Evolutionary conservation across 2,797 vertebrate species (phyloP), one percentile per base, ranked within the genome.

Genomic region (Borostomias antarcticus): DNA sequence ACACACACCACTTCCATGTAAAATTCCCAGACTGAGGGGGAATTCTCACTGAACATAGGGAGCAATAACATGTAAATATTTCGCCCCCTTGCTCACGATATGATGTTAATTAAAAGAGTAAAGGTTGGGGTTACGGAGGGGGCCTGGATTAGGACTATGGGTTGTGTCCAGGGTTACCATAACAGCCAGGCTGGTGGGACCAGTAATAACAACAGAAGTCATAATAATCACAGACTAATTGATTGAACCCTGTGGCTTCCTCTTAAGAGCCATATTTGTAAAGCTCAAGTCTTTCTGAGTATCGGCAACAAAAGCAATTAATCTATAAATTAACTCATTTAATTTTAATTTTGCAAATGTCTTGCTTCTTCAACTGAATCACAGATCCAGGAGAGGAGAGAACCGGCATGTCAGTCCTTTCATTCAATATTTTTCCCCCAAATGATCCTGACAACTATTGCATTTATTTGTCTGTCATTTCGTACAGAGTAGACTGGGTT

Each of bases 141-240:
- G 91, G 78, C 90, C 86, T 68, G 90, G 92, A 91, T 92, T 91
- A 91, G 88, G 76, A 80, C 79, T 85, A 72, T 86, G 86, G 89
- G 72, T 89, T 71, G 70, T 81, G 78, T 88, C 86, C 87, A 84
- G 87, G 92, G 92, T 93, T 93, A 93, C 77, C 89, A 92, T 89
- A 93, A 93, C 92, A 93, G 87, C 80, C 86, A 23, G 84, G 82
- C 88, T 89, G 85, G 85, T 87, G 89, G 88, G 88, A 92, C 89
- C 89, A 89, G 90, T 88, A 91, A 92, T 89, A 92, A 91, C 88
- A 93, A 91, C 90, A 93, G 89, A 86, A 92, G 89, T 90, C 89
- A 92, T 91, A 93, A 93, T 92, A 93, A 93, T 90, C 92, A 87
- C 90, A 81, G 89, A 90, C 90, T 92, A 93, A 93, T 92, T 92